Base-by-base conservation (phyloP, 2,888 invertebrate genomes). In the Drosophila mettleri region DNA sequence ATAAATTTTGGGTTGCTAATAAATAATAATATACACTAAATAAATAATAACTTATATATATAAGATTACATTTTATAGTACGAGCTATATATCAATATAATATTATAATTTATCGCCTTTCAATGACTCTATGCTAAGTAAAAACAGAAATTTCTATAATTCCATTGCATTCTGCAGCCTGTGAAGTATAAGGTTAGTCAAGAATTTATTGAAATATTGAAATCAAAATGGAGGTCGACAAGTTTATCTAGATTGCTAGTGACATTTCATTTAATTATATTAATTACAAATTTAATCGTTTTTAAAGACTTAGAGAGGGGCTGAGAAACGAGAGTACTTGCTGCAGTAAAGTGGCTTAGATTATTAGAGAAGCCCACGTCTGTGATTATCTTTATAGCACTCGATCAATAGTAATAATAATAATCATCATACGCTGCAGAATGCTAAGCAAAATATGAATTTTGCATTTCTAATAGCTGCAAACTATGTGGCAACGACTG, bases 401-500 rank as follows among this genome's bases (percentile, higher is more conserved):
- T 63, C 53, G 53, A 49, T 65, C 22, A 60, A 60, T 48, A 63
- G 43, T 48, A 46, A 43, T 34, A 45, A 29, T 18, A 34, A 49
- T n/a, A 22, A 48, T 48, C 33, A 48, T 48, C 33, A 33, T 22
- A 57, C 6, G 8, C 43, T 53, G 62, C 54, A 62, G 41, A 43
- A 55, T 64, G 59, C 46, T 41, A 46, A 49, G 16, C 48, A 62
- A 57, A 54, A 73, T 73, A 74, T 51, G 45, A 51, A 59, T 43
- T 57, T 66, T 45, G 62, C 49, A 66, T 68, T 64, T 62, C 18
- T 62, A 81, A 77, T 66, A 34, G 66, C 64, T 72, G 83, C 61
- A 74, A 78, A 80, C 68, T 58, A 72, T 70, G 70, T 75, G 71
- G 63, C 49, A 81, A 78, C 38, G 14, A 53, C 16, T 34, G n/a